phyloP scores from a whole-genome alignment of 1,140 invertebrate genomes.

The Lordiphosa clarofinis region DNA sequence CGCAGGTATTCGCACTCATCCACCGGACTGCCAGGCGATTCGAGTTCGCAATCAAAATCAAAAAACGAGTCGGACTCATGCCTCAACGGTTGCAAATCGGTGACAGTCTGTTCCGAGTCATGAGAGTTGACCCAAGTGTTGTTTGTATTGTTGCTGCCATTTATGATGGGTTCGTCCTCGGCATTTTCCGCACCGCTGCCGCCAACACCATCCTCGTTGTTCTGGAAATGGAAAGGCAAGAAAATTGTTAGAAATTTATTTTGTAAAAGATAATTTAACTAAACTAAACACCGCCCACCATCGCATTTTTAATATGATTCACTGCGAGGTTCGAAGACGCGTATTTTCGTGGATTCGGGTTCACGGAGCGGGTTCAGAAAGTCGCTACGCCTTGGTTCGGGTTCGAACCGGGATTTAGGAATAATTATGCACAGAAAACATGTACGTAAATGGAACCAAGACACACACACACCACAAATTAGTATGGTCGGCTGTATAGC shows the following conservation, averaged over 20 bases:
- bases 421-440: too few species aligned
- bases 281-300: too few species aligned
- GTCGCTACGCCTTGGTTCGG: too few species aligned
- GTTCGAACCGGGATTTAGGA: too few species aligned
- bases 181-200: conserved; percentile 28
- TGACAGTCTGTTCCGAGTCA: conserved; percentile 69
- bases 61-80: conserved; percentile 82
- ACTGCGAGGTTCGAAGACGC: too few species aligned
- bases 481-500: too few species aligned
- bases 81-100: conserved; percentile 78
- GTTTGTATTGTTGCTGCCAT: conserved; percentile 46
- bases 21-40: conserved; percentile 84
- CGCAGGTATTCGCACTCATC: conserved; percentile 82
- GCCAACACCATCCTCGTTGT: conserved; percentile 46
- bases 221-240: conserved; percentile 23
- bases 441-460: too few species aligned
- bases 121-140: conserved; percentile 70
- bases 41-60: conserved; percentile 83
- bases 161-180: conserved; percentile 76
- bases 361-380: too few species aligned
- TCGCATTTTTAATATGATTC: background rate
- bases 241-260: background rate
- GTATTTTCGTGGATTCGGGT: too few species aligned
- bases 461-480: too few species aligned
- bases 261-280: too few species aligned